Percentiles rank a stretch among this genome's conserved stretches.
These are phyloP conservation scores for Silurus aristotelis DNA, from an alignment of 2,797 vertebrate species.

Conservation along the genomic window DNA sequence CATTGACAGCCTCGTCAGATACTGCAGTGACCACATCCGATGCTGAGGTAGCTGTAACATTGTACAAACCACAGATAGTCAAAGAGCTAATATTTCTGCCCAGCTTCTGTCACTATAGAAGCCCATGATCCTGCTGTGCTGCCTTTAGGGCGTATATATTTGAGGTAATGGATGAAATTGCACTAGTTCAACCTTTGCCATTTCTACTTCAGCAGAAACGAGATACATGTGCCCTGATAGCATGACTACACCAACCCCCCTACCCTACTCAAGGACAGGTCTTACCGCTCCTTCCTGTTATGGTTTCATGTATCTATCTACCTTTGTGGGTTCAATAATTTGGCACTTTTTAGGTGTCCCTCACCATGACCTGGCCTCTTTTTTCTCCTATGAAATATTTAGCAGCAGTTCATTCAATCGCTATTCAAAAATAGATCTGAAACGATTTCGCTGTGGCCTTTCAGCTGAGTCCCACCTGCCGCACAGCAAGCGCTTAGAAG, in stretches of 20 bases:
- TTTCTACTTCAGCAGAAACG: slow-evolving; percentile 60
- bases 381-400: slow-evolving; percentile 61
- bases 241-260: slow-evolving; percentile 44
- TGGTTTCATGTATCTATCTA: slow-evolving; percentile 61
- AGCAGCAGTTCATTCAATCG: slow-evolving; percentile 62
- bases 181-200: slow-evolving; percentile 50
- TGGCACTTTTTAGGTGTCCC: slow-evolving; percentile 53
- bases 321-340: slow-evolving; percentile 57
- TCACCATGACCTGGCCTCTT: slow-evolving; percentile 56
- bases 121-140: slow-evolving; percentile 17
- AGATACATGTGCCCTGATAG: slow-evolving; percentile 57
- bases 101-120: slow-evolving; percentile 42
- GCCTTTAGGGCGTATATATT: slow-evolving; percentile 40
- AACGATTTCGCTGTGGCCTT: slow-evolving; percentile 48
- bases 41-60: slow-evolving; percentile 57
- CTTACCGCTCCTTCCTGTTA: slow-evolving; percentile 57
- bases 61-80: slow-evolving; percentile 54
- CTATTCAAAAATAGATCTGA: slow-evolving; percentile 60
- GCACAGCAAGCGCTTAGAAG: slow-evolving; percentile 34
- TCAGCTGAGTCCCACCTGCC: slow-evolving; percentile 50
- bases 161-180: slow-evolving; percentile 48
- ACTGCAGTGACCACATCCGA: slow-evolving; percentile 38
- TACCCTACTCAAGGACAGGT: slow-evolving; percentile 56
- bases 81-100: slow-evolving; percentile 41
- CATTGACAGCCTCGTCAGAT: slow-evolving; percentile 29